These are phyloP conservation scores for Melanotaenia trifasciata DNA, from an alignment of 2,797 vertebrate species.

Conservation along the genomic window DNA sequence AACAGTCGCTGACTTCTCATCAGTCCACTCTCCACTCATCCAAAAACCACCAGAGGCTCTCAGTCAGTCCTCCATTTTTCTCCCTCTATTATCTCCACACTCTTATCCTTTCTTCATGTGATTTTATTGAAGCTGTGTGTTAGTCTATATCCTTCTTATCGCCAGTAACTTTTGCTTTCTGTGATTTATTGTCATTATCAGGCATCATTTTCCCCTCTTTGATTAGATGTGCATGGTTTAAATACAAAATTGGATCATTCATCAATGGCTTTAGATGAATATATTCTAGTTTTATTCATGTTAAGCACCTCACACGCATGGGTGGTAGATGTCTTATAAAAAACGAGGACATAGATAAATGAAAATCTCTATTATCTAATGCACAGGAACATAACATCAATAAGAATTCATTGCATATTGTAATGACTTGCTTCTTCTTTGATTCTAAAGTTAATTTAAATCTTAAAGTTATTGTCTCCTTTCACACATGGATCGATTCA, in stretches of 20 bases:
- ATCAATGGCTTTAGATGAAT: not conserved
- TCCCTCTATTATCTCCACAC: constrained; percentile 12
- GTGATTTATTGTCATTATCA: constrained; percentile 15
- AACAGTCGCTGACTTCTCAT: constrained; percentile 56
- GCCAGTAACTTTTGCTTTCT: constrained; percentile 8
- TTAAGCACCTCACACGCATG: not conserved
- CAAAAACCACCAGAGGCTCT: constrained; percentile 56
- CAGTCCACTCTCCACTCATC: constrained; percentile 59
- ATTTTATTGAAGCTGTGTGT: constrained; percentile 29
- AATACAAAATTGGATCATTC: constrained; percentile 5
- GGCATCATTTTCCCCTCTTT: not conserved
- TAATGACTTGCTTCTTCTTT: constrained; percentile 4
- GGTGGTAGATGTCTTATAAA: not conserved
- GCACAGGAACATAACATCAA: constrained; percentile 1
- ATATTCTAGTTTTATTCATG: not conserved
- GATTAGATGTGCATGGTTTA: not conserved
- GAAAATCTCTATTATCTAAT: constrained; percentile 5
- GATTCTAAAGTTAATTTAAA: not conserved
- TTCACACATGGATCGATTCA: constrained; percentile 1
- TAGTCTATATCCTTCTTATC: constrained; percentile 20
- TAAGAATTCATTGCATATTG: not conserved
- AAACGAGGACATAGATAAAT: not conserved
- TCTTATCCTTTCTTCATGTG: constrained; percentile 26
- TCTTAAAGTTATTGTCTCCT: not conserved
- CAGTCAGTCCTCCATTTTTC: constrained; percentile 39